Percentiles rank a stretch among this genome's conserved stretches.
These are phyloP conservation scores for Scaptomyza caliginosa DNA, from an alignment of 2,888 invertebrate species.

Conservation along the genomic window DNA sequence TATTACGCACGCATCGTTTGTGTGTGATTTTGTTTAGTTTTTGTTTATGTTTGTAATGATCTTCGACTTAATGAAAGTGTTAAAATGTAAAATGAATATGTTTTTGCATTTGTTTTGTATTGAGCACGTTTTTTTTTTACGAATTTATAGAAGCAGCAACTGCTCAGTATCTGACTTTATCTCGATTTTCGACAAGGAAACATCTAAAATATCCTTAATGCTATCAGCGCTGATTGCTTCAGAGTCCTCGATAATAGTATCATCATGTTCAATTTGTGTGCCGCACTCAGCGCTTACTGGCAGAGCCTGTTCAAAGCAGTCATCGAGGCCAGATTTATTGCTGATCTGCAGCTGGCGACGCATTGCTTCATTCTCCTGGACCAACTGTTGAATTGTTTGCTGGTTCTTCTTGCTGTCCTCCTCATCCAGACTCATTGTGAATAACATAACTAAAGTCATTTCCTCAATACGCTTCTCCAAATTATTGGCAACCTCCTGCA, in stretches of 20 bases:
- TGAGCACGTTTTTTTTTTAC: neutral
- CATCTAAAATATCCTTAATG: conserved; percentile 34
- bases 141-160: neutral
- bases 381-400: conserved; percentile 39
- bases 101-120: neutral
- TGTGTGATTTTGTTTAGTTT: neutral
- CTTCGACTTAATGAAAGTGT: neutral
- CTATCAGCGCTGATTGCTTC: conserved; percentile 39
- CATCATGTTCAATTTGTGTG: conserved; percentile 40
- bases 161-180: conserved; percentile 2
- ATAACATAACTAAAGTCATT: conserved; percentile 51
- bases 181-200: conserved; percentile 29
- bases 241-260: neutral
- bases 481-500: conserved; percentile 27
- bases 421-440: conserved; percentile 30
- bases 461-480: conserved; percentile 54
- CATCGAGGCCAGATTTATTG: neutral
- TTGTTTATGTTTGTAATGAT: neutral
- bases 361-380: conserved; percentile 50
- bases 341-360: conserved; percentile 59
- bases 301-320: conserved; percentile 24
- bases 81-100: neutral
- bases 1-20: neutral
- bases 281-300: conserved; percentile 22
- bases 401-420: conserved; percentile 35